A percentile compares a stretch with the other conserved stretches of the same genome.
These are phyloP conservation scores for Pelecanoides urinatrix DNA, from an alignment of 2,113 vertebrate species.

Conservation along the genomic window DNA sequence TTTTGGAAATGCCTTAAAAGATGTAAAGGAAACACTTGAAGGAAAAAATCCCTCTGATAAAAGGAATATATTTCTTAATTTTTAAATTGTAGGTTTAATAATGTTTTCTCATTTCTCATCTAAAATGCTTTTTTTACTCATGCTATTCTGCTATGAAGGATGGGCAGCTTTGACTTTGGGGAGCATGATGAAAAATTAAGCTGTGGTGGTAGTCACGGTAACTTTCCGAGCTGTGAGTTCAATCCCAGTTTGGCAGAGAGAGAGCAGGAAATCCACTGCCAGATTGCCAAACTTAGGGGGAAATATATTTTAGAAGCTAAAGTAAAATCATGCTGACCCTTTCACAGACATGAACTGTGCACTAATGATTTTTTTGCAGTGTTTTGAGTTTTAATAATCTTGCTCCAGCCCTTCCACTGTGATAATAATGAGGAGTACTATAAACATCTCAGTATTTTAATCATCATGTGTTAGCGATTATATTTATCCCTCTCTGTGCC, in stretches of 20 bases:
- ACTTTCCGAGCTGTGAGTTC: background rate
- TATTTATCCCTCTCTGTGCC: background rate
- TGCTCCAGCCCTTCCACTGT: background rate
- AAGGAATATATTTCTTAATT: background rate
- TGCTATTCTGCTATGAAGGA: background rate
- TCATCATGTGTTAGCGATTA: background rate
- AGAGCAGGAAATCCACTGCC: background rate
- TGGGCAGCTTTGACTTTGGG: background rate
- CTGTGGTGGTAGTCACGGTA: background rate
- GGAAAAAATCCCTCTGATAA: background rate
- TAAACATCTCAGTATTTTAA: background rate
- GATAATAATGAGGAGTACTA: background rate
- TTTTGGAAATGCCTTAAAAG: background rate
- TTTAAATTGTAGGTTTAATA: background rate
- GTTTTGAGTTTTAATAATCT: conserved; percentile 15
- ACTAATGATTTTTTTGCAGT: background rate
- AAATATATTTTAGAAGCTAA: background rate
- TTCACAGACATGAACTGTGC: background rate
- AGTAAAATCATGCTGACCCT: background rate
- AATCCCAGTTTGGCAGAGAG: background rate
- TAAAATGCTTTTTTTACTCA: background rate
- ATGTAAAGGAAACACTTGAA: background rate
- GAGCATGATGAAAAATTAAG: background rate
- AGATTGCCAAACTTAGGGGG: background rate
- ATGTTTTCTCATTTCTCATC: background rate